Evolutionary conservation across 2,113 vertebrate genomes (phyloP).

Genomic region (Leucopsar rothschildi): DNA sequence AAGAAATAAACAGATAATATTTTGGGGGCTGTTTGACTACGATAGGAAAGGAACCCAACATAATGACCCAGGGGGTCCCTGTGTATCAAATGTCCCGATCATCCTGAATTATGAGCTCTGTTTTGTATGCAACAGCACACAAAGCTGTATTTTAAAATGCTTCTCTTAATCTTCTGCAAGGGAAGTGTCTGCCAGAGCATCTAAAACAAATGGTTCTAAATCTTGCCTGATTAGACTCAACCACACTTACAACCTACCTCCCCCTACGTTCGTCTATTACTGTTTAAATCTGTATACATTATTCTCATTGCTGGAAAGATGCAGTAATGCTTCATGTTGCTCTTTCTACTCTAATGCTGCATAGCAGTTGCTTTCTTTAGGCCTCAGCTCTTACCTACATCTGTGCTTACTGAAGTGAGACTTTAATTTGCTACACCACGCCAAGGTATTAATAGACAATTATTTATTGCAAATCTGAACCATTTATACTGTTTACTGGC

Average conservation of each 20-base stretch:
- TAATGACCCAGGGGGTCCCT: background rate
- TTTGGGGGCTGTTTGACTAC: background rate
- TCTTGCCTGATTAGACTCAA: slow-evolving; percentile 4
- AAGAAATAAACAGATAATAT: background rate
- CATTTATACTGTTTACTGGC: slow-evolving; percentile 85
- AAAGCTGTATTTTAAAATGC: background rate
- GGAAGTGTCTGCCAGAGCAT: background rate
- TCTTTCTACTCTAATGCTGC: slow-evolving; percentile 17
- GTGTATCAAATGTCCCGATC: background rate
- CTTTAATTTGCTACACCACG: slow-evolving; percentile 85
- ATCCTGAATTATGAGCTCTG: slow-evolving; percentile 9
- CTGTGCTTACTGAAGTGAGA: slow-evolving; percentile 80
- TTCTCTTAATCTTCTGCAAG: background rate
- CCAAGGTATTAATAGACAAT: slow-evolving; percentile 87
- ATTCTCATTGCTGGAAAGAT: background rate
- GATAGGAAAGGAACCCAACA: background rate
- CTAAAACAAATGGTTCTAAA: slow-evolving; percentile 26
- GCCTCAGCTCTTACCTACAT: slow-evolving; percentile 70
- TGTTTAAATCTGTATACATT: background rate
- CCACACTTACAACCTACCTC: background rate
- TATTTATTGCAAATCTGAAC: slow-evolving; percentile 88
- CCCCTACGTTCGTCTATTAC: background rate
- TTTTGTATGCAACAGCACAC: background rate
- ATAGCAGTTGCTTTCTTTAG: slow-evolving; percentile 51
- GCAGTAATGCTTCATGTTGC: background rate